Conservation (phyloP, 2,888 invertebrate species). For the Caenorhabditis wallacei region DNA sequence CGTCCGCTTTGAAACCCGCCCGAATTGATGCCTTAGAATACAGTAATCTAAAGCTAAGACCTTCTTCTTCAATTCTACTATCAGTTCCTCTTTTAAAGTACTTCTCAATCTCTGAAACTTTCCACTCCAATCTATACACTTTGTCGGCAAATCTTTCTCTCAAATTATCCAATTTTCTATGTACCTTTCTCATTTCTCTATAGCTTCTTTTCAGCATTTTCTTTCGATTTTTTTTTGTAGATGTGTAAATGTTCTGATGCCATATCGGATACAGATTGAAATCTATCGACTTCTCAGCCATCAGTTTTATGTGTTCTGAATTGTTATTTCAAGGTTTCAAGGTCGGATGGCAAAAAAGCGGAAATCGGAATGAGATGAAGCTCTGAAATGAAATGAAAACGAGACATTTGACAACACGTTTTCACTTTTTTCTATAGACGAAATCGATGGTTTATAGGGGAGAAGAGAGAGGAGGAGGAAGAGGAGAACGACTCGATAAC, state of each 20-base stretch:
- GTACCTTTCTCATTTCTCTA: slow-evolving; percentile 25
- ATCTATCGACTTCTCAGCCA: slow-evolving; percentile 13
- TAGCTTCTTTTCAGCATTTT: slow-evolving; percentile 29
- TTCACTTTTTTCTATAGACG: slow-evolving; percentile 41
- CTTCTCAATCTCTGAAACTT: no score
- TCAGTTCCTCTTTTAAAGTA: no score
- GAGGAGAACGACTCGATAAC: slow-evolving; percentile 35
- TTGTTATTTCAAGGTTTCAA: slow-evolving; percentile 33
- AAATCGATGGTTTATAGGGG: slow-evolving; percentile 39
- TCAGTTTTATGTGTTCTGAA: slow-evolving; percentile 39
- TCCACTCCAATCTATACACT: background rate
- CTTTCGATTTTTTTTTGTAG: slow-evolving; percentile 3
- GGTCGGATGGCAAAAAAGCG: slow-evolving; percentile 12
- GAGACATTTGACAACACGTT: slow-evolving; percentile 28
- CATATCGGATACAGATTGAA: slow-evolving; percentile 36
- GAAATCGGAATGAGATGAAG: background rate
- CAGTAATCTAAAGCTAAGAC: no score
- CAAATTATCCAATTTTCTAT: slow-evolving; percentile 9
- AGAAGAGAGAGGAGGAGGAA: no score
- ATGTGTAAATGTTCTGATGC: slow-evolving; percentile 21
- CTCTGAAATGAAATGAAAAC: slow-evolving; percentile 27
- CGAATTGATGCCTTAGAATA: no score
- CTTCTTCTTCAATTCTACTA: no score
- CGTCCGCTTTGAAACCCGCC: no score
- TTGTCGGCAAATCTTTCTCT: background rate